Evolutionary conservation across 1,140 invertebrate genomes (phyloP).

Genomic region (Neodiprion lecontei): DNA sequence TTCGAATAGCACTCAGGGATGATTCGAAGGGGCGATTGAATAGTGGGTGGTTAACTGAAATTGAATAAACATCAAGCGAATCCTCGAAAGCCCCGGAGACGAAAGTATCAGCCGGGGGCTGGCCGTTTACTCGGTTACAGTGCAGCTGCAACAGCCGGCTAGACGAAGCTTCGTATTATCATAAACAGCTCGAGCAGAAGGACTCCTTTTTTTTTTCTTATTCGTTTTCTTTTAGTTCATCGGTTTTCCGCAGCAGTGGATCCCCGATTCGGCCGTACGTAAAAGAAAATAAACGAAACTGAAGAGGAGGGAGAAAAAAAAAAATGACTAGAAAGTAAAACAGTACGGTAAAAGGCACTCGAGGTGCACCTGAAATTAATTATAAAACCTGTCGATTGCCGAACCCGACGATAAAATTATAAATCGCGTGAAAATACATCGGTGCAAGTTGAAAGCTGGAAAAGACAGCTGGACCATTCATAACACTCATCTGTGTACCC

Average conservation of each 20-base stretch:
- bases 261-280: too few relatives aligned
- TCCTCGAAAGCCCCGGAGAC: not conserved
- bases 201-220: not conserved
- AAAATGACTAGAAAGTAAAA: not conserved
- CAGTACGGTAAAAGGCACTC: not conserved
- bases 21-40: not conserved
- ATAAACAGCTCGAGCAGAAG: slow-evolving; percentile 7
- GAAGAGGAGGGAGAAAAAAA: too few relatives aligned
- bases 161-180: not conserved
- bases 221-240: not conserved
- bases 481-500: not conserved
- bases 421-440: not conserved
- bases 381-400: not conserved
- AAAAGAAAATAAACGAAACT: too few relatives aligned
- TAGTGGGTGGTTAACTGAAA: not conserved
- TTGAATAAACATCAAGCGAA: not conserved
- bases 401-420: not conserved
- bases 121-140: not conserved
- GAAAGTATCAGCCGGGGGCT: not conserved
- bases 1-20: not conserved
- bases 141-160: not conserved
- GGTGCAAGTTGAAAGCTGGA: not conserved
- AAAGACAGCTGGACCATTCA: not conserved
- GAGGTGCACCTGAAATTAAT: not conserved
- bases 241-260: too few relatives aligned